A percentile compares a stretch with the other conserved stretches of the same genome.
These are phyloP conservation scores for Kradibia gibbosae DNA, from an alignment of 1,140 invertebrate genomes.

Conservation along the genomic window DNA sequence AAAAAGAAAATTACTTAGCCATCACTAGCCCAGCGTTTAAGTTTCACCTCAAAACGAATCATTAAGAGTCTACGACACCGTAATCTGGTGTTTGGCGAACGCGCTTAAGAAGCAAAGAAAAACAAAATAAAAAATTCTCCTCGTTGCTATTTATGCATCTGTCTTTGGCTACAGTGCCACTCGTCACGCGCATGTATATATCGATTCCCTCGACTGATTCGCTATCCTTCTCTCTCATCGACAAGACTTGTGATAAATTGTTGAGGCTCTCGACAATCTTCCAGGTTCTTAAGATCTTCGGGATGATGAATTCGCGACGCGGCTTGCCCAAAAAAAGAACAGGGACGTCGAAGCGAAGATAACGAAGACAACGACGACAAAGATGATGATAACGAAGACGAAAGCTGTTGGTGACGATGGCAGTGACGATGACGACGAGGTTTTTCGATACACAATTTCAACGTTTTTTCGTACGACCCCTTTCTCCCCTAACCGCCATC, in stretches of 20 bases:
- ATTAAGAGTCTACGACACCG: neutral
- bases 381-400: slow-evolving; percentile 7
- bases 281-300: slow-evolving; percentile 1
- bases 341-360: slow-evolving; percentile 26
- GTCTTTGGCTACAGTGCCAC: slow-evolving; percentile 27
- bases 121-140: neutral
- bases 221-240: slow-evolving; percentile 17
- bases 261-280: slow-evolving; percentile 5
- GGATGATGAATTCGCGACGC: slow-evolving; percentile 15
- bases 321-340: slow-evolving; percentile 6
- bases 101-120: slow-evolving; percentile 11
- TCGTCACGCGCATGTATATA: neutral
- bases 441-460: neutral
- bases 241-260: neutral
- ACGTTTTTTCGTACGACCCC: neutral
- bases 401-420: neutral
- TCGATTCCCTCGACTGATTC: neutral
- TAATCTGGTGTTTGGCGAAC: slow-evolving; percentile 35
- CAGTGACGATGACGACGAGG: neutral
- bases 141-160: slow-evolving; percentile 11
- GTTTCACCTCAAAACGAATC: neutral
- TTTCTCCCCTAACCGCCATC: neutral
- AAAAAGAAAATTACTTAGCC: neutral
- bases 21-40: neutral
- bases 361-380: slow-evolving; percentile 28